Base-by-base conservation (phyloP, 2,888 invertebrate genomes). In the Meganola albula region DNA sequence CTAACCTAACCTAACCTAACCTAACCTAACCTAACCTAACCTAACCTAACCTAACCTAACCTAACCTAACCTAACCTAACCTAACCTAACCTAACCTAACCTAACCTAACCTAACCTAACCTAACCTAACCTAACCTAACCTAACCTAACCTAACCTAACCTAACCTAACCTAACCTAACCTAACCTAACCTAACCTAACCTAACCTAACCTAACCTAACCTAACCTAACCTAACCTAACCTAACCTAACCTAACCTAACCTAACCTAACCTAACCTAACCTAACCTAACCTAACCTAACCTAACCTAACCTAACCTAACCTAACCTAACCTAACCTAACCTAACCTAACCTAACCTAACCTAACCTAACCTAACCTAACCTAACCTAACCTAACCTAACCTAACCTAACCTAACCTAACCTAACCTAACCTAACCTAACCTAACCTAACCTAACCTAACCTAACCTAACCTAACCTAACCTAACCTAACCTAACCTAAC, bases 361-460 rank as follows among this genome's bases (percentile, higher is more conserved):
- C 37, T 37, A 37, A 37, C 40, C 44, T 37, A 35, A 35, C 32
- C 40, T 37, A 35, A 35, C 40, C 32, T 31, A 42, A 38, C 40
- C 44, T 35, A 35, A 43, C 40, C 31, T 43, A 40, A 31, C 40
- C 37, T 31, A 42, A 31, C 40, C 43, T 46, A 35, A 44, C 33
- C 40, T 38, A 37, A 44, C 45, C 46, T 37, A 49, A 40, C 35
- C 44, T 38, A 42, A 37, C 36, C 37, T 38, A 36, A 37, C 44
- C 41, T 34, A 45, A 48, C 44, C 39, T 44, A 43, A 46, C 42
- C 44, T 42, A 48, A 41, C 37, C 41, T 41, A 30, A 34, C 32
- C 37, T 33, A 32, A 32, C 32, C 37, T 31, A 31, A 38, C 34
- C 42, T 37, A 38, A 37, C 40, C 42, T 33, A 43, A 39, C 39